Conservation (phyloP, 2,797 vertebrate genomes). For the Merluccius polli region DNA sequence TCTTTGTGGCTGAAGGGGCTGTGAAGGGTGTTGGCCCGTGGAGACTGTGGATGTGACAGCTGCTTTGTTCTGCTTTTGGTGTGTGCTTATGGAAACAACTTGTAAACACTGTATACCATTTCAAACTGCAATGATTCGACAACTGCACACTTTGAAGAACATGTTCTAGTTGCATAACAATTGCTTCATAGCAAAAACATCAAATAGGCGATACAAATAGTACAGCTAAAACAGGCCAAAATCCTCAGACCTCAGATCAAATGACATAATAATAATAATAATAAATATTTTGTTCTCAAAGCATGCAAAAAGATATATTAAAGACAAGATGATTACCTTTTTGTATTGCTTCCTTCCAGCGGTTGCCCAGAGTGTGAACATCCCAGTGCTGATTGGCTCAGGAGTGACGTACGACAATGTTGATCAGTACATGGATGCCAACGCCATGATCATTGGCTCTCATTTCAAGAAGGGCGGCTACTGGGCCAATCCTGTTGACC, state of each 20-base stretch:
- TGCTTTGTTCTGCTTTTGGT: too few relatives aligned
- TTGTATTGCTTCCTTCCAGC: conserved; percentile 55
- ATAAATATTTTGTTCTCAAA: too few relatives aligned
- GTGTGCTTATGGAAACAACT: not conserved
- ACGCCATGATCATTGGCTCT: conserved; percentile 80
- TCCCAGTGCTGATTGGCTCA: conserved; percentile 84
- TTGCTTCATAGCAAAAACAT: not conserved
- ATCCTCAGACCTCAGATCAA: not conserved
- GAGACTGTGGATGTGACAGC: not conserved
- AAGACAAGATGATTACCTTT: not conserved
- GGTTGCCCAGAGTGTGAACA: conserved; percentile 71
- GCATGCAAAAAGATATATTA: not conserved
- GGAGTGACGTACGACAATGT: conserved; percentile 82
- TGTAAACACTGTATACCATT: not conserved
- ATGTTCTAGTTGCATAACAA: not conserved
- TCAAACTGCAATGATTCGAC: not conserved
- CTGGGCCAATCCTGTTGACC: conserved; percentile 77
- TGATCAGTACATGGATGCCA: conserved; percentile 72
- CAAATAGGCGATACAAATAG: not conserved
- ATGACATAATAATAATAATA: not conserved
- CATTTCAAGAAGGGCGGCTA: conserved; percentile 81
- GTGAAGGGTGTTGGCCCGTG: not conserved
- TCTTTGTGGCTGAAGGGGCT: not conserved
- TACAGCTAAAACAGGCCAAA: not conserved
- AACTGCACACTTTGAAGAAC: not conserved